Base-by-base conservation (phyloP, 2,113 vertebrate species). In the Nymphicus hollandicus region DNA sequence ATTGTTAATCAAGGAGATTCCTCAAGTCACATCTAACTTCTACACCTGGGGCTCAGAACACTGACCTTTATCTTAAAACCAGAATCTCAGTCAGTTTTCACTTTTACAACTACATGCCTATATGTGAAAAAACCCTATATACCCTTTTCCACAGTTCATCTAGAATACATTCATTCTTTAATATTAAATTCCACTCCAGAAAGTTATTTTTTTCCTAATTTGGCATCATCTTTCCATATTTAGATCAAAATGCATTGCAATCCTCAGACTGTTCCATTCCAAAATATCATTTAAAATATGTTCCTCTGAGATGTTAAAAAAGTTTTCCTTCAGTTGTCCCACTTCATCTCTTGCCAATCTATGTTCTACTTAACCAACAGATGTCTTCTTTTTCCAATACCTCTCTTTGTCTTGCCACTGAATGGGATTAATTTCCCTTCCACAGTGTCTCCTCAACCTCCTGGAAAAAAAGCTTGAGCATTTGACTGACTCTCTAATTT, bases 321-420 rank as follows among this genome's bases (percentile, higher is more conserved):
- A 44, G 66, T 91, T 71, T 93, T 93, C 77, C 87, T 93, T 60
- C 64, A 86, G 55, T 64, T 74, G 41, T 85, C 68, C 60, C 77
- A 95, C 78, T 91, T 94, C 35, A 84, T 96, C 68, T 93, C 74
- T 93, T 97, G 86, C 87, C 95, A 93, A 86, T 89, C 71, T 86
- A 20, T 72, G 25, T 56, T 93, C 65, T 96, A 55, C 63, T 88
- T 93, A 89, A 91, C 68, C 29, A 79, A 46, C 88, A 71, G 76
- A 69, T 69, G 53, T 83, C 80, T 68, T 79, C 33, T 84, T 93
- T 91, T 74, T 92, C 95, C 88, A 53, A 5, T 72, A 93, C 60
- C 17, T 72, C 64, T 88, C 70, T 91, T 93, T 93, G 70, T 72
- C 63, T 92, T 86, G 91, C 78, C 66, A 63, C 58, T 70, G 69